phyloP scores from a whole-genome alignment of 2,797 vertebrate species.

The Anomalospiza imberbis region DNA sequence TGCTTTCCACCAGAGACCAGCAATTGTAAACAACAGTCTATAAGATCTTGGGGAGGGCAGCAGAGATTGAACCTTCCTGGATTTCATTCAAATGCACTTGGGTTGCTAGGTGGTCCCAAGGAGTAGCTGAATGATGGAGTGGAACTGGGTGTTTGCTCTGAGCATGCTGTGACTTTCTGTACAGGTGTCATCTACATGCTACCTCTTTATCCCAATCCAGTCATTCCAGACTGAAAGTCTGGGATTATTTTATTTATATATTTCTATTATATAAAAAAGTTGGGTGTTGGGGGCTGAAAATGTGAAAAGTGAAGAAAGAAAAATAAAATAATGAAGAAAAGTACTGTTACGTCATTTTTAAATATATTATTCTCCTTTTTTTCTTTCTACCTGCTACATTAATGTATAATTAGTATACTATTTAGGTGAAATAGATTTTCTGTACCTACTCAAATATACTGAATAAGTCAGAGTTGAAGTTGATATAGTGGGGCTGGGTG shows the following conservation, averaged over 20 bases:
- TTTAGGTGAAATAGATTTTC: background rate
- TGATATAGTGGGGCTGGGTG: background rate
- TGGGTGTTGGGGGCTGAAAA: accelerated
- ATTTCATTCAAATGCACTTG: background rate
- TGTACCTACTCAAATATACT: background rate
- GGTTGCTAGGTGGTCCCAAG: background rate
- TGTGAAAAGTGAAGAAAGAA: background rate
- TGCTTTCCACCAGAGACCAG: background rate
- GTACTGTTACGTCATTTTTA: background rate
- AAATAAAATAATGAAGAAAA: background rate
- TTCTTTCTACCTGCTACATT: background rate
- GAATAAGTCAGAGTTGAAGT: background rate
- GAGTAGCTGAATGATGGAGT: accelerated
- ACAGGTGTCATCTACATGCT: background rate
- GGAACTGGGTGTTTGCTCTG: background rate
- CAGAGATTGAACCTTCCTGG: background rate
- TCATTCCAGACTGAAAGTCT: background rate
- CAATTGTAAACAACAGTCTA: background rate
- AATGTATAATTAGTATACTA: background rate
- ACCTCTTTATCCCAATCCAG: background rate
- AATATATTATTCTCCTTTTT: background rate
- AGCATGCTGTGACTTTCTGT: accelerated
- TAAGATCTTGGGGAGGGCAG: background rate
- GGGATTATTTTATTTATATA: background rate
- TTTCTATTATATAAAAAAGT: background rate